A percentile compares a stretch with the other conserved stretches of the same genome.
phyloP scores from a whole-genome alignment of 2,888 invertebrate genomes.

The Tetanocera ferruginea region DNA sequence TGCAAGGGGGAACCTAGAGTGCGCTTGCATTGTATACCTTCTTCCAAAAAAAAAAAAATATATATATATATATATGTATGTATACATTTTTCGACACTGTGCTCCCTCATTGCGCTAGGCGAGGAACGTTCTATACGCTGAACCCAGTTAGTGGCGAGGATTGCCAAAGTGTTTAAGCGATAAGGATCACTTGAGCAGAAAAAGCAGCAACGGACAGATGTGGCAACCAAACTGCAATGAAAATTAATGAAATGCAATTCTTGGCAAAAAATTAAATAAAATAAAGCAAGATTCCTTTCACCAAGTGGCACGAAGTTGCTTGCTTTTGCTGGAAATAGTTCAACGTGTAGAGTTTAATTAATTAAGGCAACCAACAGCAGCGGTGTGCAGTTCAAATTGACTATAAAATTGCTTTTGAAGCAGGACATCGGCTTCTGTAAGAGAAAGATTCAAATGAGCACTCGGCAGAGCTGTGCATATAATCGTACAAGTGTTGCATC shows the following conservation, averaged over 20 bases:
- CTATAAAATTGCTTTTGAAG: not conserved
- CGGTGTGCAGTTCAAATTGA: not conserved
- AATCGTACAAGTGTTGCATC: not conserved
- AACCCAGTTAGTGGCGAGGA: constrained; percentile 40
- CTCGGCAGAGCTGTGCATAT: no score
- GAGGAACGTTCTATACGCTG: constrained; percentile 38
- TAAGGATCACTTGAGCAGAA: constrained; percentile 31
- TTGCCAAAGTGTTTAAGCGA: constrained; percentile 42
- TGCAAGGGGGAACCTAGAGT: not conserved
- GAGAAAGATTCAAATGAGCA: no score
- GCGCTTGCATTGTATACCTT: not conserved
- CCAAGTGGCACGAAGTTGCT: constrained; percentile 7
- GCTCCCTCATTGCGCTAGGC: not conserved
- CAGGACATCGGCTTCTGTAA: no score
- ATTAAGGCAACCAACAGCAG: not conserved
- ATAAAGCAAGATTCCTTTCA: constrained; percentile 8
- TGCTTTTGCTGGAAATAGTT: not conserved
- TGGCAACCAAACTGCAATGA: constrained; percentile 11
- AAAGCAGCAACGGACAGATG: not conserved
- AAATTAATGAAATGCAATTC: constrained; percentile 37
- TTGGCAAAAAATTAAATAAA: constrained; percentile 10
- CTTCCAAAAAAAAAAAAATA: not conserved
- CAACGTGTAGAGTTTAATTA: constrained; percentile 21
- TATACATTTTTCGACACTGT: not conserved
- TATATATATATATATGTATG: not conserved